These are phyloP conservation scores for Calidris pugnax DNA, from an alignment of 2,113 vertebrate genomes.

Conservation along the genomic window DNA sequence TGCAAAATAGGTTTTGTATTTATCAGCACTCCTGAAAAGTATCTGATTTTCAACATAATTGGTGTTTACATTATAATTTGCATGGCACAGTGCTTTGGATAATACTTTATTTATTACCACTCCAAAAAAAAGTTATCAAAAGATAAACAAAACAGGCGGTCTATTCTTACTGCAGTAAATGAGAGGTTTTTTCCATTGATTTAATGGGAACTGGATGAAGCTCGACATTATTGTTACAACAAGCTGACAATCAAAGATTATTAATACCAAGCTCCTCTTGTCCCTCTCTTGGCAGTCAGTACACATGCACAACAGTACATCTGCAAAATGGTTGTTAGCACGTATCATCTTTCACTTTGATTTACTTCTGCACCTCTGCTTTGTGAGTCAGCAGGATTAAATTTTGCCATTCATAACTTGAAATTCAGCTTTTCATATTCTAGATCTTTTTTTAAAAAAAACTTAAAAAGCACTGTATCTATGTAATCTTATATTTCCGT, in stretches of 20 bases:
- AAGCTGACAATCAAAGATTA: background rate
- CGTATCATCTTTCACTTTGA: background rate
- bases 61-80: background rate
- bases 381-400: background rate
- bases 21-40: background rate
- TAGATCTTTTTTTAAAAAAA: background rate
- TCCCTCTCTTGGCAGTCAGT: background rate
- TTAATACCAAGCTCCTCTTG: background rate
- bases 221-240: background rate
- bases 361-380: conserved; percentile 24
- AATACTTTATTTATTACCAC: background rate
- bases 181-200: background rate
- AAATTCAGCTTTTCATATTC: background rate
- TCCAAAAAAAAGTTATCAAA: background rate
- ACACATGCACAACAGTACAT: background rate
- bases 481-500: background rate
- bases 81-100: background rate
- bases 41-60: background rate
- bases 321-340: background rate
- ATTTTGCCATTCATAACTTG: background rate
- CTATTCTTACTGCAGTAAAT: background rate
- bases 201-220: background rate
- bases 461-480: background rate
- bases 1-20: background rate
- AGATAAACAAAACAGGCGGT: background rate